Evolutionary conservation across 1,140 invertebrate species (phyloP).

Genomic region (Platyscapa corneri): DNA sequence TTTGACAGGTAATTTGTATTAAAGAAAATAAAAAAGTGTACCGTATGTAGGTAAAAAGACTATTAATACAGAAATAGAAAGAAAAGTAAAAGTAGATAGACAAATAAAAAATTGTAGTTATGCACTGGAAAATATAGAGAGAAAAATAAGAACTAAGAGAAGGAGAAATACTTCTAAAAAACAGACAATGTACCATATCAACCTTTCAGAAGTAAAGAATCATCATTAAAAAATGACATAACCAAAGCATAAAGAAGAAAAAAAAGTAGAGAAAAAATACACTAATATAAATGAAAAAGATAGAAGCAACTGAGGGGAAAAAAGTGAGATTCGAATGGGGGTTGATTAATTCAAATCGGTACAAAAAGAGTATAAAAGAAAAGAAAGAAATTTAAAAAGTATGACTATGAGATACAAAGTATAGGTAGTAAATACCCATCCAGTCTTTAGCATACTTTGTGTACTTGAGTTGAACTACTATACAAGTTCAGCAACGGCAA

Average conservation of each 20-base stretch:
- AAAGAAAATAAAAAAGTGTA: background rate
- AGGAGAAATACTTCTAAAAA: background rate
- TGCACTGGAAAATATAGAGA: background rate
- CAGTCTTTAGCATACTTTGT: background rate
- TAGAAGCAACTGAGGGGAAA: background rate
- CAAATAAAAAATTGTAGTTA: background rate
- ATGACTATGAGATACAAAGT: background rate
- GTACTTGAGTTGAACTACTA: background rate
- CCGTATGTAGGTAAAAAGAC: background rate
- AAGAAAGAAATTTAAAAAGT: background rate
- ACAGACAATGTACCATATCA: background rate
- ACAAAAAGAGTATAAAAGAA: background rate
- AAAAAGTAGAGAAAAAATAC: background rate
- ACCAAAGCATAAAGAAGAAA: background rate
- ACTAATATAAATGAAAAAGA: background rate
- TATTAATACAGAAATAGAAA: background rate
- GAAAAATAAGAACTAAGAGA: background rate
- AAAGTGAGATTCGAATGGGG: background rate
- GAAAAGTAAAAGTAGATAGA: background rate
- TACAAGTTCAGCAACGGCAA: background rate
- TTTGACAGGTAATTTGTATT: too few species aligned
- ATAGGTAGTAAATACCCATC: slow-evolving; percentile 4
- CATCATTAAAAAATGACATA: background rate
- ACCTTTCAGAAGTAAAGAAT: background rate
- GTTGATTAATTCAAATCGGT: background rate